Base-by-base conservation (phyloP, 2,797 vertebrate species). In the Chromobotia macracanthus region DNA sequence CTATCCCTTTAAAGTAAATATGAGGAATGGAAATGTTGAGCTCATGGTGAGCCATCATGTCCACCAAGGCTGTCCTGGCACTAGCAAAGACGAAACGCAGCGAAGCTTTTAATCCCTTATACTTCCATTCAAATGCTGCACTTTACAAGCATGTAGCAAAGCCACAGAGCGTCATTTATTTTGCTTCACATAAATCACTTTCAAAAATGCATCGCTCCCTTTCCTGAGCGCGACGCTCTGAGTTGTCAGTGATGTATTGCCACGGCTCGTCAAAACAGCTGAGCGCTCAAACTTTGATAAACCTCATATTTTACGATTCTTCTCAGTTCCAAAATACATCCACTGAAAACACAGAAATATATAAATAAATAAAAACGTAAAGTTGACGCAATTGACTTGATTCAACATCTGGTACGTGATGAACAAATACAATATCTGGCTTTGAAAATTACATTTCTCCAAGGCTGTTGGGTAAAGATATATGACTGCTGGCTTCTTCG, bases 361-460 rank as follows among this genome's bases (percentile, higher is more conserved):
- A 92, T 84, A 89, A 89, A 91, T 83, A 91, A 89, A 93, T 87
- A 89, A 87, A 90, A 72, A 66, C 69, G 35, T 72, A 79, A 72
- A 80, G 83, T 75, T 88, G 84, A 89, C 89, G 84, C 89, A 84
- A 92, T 84, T 90, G 91, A 88, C 87, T 89, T 88, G 88, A 92
- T 90, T 88, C 91, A 93, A 91, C 95, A 96, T 95, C 94, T 97
- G 94, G 90, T 94, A 91, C 86, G 90, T 88, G 89, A 87, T 93
- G 92, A 93, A 93, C 91, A 93, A 93, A 93, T 90, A 91, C 91
- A 89, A 86, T 80, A 93, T 93, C 82, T 93, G 87, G 93, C 91
- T 79, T 89, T 88, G 89, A 82, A 88, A 95, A 95, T 92, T 88
- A 89, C 83, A 95, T 91, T 95, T 90, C 78, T 88, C 60, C 80